Evolutionary conservation across 2,113 vertebrate genomes (phyloP), one percentile per base, ranked within the genome.

Genomic region (Anser brachyrhynchus): DNA sequence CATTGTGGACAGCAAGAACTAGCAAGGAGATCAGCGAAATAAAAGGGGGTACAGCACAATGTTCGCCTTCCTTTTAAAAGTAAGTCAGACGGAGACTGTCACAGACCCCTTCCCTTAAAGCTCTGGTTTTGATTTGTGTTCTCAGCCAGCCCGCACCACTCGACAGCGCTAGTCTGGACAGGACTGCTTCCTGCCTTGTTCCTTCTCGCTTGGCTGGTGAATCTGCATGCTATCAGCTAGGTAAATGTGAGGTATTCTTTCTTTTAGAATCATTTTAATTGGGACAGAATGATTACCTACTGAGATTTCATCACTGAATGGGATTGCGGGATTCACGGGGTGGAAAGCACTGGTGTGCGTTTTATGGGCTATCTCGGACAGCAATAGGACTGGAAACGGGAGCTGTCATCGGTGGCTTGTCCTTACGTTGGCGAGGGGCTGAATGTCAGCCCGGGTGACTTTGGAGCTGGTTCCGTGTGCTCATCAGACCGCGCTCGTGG

Each of bases 91-190:
- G 1, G 35, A 61, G 39, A 46, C 61, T 67, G 28, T 19, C 22
- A 20, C 31, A 70, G 14, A 15, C 3, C 46, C 64, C 35, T 28
- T 84, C 37, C 43, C 12, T 37, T 15, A 37, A 11, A 46, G 77
- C 19, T 72, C 14, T 18, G 35, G 21, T 35, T 55, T 37, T 33
- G 44, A 19, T 65, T 12, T 70, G 70, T 52, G 41, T 13, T 46
- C 33, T 70, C 51, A 72, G 35, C 37, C 49, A 54, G 51, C 39
- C 69, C 43, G 46, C 10, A 26, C 13, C 29, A 5, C 39, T 5
- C 3, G 23, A 7, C 15, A 52, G 35, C 8, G 0, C 54, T 33
- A 19, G 11, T 6, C 58, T 10, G 4, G 26, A 13, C 1, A 3
- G 19, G 33, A 11, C 4, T 0, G 43, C 15, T 14, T 20, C 83